Evolutionary conservation across 1,140 invertebrate species (phyloP).

Genomic region (Conus ventricosus): DNA sequence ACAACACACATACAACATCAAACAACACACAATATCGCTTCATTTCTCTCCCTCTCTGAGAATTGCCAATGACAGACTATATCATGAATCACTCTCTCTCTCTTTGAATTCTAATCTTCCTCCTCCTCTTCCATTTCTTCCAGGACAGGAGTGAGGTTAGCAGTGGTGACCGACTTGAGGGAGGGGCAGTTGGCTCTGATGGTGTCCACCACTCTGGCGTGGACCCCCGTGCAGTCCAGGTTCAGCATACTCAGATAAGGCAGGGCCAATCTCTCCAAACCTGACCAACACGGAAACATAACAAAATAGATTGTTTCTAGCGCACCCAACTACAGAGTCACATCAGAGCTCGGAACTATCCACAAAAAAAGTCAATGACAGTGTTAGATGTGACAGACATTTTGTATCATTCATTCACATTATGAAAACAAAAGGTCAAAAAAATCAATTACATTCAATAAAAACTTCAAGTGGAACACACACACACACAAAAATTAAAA

Average conservation of each 20-base stretch:
- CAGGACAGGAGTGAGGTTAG: conserved; percentile 52
- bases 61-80: not conserved
- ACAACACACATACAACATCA: no score
- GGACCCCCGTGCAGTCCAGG: conserved; percentile 62
- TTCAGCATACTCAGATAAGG: conserved; percentile 57
- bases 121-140: conserved; percentile 52
- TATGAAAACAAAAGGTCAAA: no score
- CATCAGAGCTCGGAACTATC: not conserved
- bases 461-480: no score
- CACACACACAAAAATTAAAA: no score
- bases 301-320: no score
- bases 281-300: conserved; percentile 41
- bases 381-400: not conserved
- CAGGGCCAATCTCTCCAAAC: conserved; percentile 48
- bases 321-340: not conserved
- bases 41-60: not conserved
- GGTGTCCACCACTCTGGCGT: conserved; percentile 32
- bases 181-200: conserved; percentile 50
- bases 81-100: not conserved
- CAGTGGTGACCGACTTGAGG: conserved; percentile 45
- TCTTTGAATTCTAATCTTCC: not conserved
- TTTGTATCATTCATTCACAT: no score
- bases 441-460: no score
- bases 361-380: no score
- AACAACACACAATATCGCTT: no score